phyloP scores from a whole-genome alignment of 2,888 invertebrate species.

The Coelinius sp. region DNA sequence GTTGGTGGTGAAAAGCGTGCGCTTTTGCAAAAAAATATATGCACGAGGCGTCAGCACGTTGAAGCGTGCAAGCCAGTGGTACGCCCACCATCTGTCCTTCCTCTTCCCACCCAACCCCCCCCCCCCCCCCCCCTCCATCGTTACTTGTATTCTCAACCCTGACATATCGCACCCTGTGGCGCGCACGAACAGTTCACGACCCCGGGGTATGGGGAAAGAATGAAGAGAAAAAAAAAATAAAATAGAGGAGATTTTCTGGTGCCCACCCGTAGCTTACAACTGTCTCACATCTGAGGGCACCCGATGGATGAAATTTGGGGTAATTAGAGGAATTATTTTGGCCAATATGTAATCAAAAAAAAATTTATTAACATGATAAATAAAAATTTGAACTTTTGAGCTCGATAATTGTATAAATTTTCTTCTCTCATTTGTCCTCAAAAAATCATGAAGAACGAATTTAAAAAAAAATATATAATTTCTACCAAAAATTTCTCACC shows the following conservation, averaged over 20 bases:
- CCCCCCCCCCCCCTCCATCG: constrained; percentile 43
- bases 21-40: constrained; percentile 39
- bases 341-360: constrained; percentile 9
- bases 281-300: constrained; percentile 45
- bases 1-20: constrained; percentile 46
- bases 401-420: too few relatives aligned
- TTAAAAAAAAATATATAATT: too few relatives aligned
- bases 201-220: constrained; percentile 32
- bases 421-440: too few relatives aligned
- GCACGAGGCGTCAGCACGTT: constrained; percentile 38
- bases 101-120: constrained; percentile 42
- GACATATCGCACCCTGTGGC: constrained; percentile 40
- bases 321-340: constrained; percentile 22
- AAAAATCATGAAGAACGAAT: too few relatives aligned
- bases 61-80: constrained; percentile 46
- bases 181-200: constrained; percentile 25
- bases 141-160: constrained; percentile 22
- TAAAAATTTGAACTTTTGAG: too few relatives aligned
- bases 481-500: too few relatives aligned
- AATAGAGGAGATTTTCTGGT: constrained; percentile 39
- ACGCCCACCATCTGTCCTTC: constrained; percentile 67
- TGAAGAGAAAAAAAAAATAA: constrained; percentile 19
- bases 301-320: constrained; percentile 16
- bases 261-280: constrained; percentile 45
- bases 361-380: too few relatives aligned